Evolutionary conservation across 1,140 invertebrate genomes (phyloP).

Genomic region (Bombus consobrinus): DNA sequence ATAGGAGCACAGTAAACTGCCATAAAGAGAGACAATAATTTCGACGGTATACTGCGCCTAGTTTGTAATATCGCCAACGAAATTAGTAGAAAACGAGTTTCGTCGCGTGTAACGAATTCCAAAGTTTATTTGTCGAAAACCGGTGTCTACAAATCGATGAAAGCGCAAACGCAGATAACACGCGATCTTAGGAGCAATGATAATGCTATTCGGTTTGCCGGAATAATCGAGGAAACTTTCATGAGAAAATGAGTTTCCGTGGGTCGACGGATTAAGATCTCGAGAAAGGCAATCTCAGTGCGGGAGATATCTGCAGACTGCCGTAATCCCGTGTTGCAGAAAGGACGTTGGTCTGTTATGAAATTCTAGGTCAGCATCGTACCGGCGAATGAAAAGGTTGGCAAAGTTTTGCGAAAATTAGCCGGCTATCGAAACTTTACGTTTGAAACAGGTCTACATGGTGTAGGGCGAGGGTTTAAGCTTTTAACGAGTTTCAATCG

Average conservation of each 20-base stretch:
- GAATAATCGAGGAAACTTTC: slow-evolving; percentile 47
- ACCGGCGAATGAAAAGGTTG: slow-evolving; percentile 31
- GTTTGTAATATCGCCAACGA: neutral
- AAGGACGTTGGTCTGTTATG: slow-evolving; percentile 29
- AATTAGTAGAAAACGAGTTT: neutral
- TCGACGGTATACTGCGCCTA: neutral
- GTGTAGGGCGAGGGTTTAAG: neutral
- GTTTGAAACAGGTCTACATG: neutral
- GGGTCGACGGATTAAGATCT: slow-evolving; percentile 30
- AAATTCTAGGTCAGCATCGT: slow-evolving; percentile 23
- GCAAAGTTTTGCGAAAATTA: slow-evolving; percentile 24
- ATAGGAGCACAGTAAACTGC: neutral
- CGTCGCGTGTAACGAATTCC: neutral
- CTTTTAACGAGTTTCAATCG: slow-evolving; percentile 31
- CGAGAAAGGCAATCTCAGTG: slow-evolving; percentile 43
- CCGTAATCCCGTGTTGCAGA: slow-evolving; percentile 36
- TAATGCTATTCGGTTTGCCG: slow-evolving; percentile 20
- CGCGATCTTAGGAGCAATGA: neutral
- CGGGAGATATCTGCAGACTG: slow-evolving; percentile 17
- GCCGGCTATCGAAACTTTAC: slow-evolving; percentile 26
- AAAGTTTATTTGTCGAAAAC: neutral
- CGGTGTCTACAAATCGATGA: neutral
- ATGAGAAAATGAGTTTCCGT: slow-evolving; percentile 28
- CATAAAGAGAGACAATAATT: no score
- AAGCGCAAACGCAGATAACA: neutral